Evolutionary conservation across 2,888 invertebrate genomes (phyloP), one percentile per base, ranked within the genome.

Genomic region (Stenurella melanura): DNA sequence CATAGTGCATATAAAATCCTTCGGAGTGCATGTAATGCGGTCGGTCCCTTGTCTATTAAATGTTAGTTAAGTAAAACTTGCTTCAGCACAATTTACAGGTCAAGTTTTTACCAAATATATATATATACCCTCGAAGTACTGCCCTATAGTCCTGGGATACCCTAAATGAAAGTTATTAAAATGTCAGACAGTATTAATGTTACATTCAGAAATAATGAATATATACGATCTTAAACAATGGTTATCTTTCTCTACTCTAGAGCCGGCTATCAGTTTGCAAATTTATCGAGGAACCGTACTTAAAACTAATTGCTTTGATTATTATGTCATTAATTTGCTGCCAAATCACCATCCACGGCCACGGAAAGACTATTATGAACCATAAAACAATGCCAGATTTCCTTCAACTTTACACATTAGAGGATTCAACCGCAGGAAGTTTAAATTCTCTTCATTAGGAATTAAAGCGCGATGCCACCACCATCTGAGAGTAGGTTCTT

Each of bases 381-480:
- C 61, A n/a, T 30, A 61, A 34, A 61, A 61, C 30, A 61, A 30
- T 58, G 58, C 26, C 19, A 19, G 58, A 58, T 58, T 58, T 50
- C 50, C 50, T 50, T n/a, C 15, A 50, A 50, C 50, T 50, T 50
- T 50, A 50, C 50, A n/a, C 50, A 50, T 50, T 50, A 50, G 2
- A 50, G 50, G 50, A 50, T 50, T 50, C 50, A 50, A 50, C 50
- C 50, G n/a, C 50, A 50, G 50, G 50, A 50, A 50, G 50, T 50
- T n/a, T 50, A 12, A 50, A 50, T 50, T n/a, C 50, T n/a, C n/a
- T 17, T 50, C 50, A 50, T 50, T 17, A 50, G 50, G 50, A 3
- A 50, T 50, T 50, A 15, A n/a, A 7, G 50, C n/a, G n/a, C n/a
- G n/a, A n/a, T n/a, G 50, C 50, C 15, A 50, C n/a, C n/a, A n/a